Evolutionary conservation across 2,797 vertebrate species (phyloP), one percentile per base, ranked within the genome.

Genomic region (Diplodus sargus): DNA sequence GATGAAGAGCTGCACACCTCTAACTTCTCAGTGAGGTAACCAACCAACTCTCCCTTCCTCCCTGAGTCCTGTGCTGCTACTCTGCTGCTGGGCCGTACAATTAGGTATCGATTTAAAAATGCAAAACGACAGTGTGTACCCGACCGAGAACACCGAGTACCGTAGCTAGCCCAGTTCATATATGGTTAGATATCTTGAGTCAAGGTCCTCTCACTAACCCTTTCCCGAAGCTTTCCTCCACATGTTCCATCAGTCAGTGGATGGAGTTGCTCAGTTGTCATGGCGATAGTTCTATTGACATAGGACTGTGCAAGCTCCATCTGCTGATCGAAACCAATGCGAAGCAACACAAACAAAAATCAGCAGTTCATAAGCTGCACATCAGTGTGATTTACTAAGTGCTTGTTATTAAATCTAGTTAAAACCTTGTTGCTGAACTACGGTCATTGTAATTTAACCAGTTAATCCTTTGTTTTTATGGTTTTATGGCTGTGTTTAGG

Each of bases 311-410:
- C 48, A 54, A 25, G 56, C 17, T 54, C 16, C 15, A 71, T 47
- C 20, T 45, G 39, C 18, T 30, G 13, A 47, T 56, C 16, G 47
- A 47, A 6, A 69, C 18, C 53, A 30, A 25, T 49, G 47, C 25
- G n/a, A 74, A 58, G 48, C 45, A 9, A 39, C 48, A 61, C 11
- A 30, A 47, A 59, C 6, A 5, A 5, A 34, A 48, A 15, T 45
- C 13, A 15, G 43, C 43, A 45, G 34, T 9, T 34, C 34, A 34
- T 34, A 34, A 34, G 34, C 34, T 34, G 8, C 8, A 34, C 34
- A 34, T 34, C 34, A 34, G 43, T 14, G 45, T 58, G n/a, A 57
- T 72, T 47, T 48, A 63, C 25, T 12, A 18, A 72, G 75, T 20
- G 64, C 17, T 13, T 1, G 17, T 22, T 28, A 66, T 63, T 65